A percentile compares a stretch with the other conserved stretches of the same genome.
Conservation (phyloP, 2,888 invertebrate species). For the Agrilus cyanescens region DNA sequence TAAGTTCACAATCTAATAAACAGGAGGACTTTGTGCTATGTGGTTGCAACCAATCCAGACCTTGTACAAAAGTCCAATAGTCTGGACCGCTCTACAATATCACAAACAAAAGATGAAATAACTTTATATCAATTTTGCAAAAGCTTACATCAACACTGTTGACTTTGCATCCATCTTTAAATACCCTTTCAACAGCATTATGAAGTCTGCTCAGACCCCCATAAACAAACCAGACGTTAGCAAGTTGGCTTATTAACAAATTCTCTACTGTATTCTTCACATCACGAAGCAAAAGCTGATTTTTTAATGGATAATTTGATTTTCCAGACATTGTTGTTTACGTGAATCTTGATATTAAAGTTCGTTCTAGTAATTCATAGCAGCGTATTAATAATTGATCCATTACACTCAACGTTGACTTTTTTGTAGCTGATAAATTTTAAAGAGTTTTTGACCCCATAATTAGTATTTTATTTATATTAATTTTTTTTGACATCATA, state of each 20-base stretch:
- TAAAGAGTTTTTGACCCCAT: no score
- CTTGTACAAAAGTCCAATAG: conserved; percentile 46
- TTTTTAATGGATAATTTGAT: conserved; percentile 18
- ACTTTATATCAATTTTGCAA: conserved; percentile 5
- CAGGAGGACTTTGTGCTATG: conserved; percentile 40
- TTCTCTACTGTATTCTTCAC: conserved; percentile 46
- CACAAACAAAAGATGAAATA: conserved; percentile 1
- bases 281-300: conserved; percentile 40
- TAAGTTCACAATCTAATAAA: conserved; percentile 33
- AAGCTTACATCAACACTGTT: conserved; percentile 32
- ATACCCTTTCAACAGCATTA: conserved; percentile 42
- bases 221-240: conserved; percentile 49
- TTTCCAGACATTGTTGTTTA: conserved; percentile 5
- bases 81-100: conserved; percentile 38
- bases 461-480: no score
- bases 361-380: no score
- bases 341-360: no score
- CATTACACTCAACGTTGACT: no score
- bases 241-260: conserved; percentile 41
- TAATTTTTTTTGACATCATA: no score
- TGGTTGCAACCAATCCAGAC: conserved; percentile 48
- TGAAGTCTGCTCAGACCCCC: conserved; percentile 46
- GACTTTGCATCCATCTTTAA: conserved; percentile 43
- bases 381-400: no score
- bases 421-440: no score